Evolutionary conservation across 2,113 vertebrate species (phyloP), one percentile per base, ranked within the genome.

Genomic region (Ciconia boyciana): DNA sequence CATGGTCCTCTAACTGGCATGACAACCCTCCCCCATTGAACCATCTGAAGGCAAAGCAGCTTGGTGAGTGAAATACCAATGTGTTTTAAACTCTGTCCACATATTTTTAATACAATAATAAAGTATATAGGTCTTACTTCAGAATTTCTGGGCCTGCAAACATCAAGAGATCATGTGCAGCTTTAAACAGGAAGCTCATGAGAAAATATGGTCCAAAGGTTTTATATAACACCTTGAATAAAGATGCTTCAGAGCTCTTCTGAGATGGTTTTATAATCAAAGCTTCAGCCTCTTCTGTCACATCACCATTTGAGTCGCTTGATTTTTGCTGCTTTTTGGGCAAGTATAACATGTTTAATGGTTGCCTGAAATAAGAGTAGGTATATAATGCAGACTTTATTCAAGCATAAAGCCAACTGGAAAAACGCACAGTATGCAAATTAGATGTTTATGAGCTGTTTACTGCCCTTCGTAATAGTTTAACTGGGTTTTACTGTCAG

Each of bases 181-280:
- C 96, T 98, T 99, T 99, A 79, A 99, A 99, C 16, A 99, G 66
- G 93, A 98, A 99, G 97, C 99, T 99, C 98, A 99, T 98, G 93
- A 99, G 98, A 96, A 99, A 99, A 97, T 99, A 99, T 2, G 99
- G 99, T 22, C 99, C 99, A 10, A 99, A 99, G 29, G 99, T 98
- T 94, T 98, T 98, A 92, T 99, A 99, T 76, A 99, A 97, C 17
- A 99, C 99, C 97, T 98, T 98, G 41, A 99, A 97, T 39, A 99
- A 98, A 12, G 99, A 99, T 1, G 99, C 98, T 21, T 99, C 97
- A 44, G 91, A 94, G 10, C 88, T 97, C 95, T 98, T 99, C 79
- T 93, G 97, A 11, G 96, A 54, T 9, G 94, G 78, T 94, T 98
- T 99, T 24, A 99, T 76, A 22, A 99, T 98, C 93, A 99, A 93